Conservation (phyloP, 2,797 vertebrate genomes). For the Brotula barbata region DNA sequence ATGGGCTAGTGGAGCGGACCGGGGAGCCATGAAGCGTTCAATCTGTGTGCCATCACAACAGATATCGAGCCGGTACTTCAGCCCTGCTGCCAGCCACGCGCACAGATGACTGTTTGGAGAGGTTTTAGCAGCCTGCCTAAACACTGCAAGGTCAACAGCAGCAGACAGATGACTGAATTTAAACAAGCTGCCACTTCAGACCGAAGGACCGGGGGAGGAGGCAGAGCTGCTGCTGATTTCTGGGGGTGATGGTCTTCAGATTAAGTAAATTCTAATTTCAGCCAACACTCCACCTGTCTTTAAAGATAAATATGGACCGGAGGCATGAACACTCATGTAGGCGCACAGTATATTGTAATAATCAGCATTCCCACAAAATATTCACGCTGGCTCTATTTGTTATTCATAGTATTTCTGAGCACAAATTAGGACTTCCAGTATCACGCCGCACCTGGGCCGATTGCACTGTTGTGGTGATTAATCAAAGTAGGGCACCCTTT, state of each 20-base stretch:
- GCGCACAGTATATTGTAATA: constrained; percentile 3
- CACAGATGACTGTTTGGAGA: constrained; percentile 43
- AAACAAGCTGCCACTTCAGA: constrained; percentile 39
- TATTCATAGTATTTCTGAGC: constrained; percentile 62
- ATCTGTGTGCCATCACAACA: constrained; percentile 57
- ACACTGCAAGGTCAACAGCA: constrained; percentile 61
- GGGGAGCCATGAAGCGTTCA: constrained; percentile 52
- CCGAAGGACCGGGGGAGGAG: constrained; percentile 22
- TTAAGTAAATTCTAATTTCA: no score
- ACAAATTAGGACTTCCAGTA: constrained; percentile 46
- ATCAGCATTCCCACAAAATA: constrained; percentile 29
- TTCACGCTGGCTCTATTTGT: constrained; percentile 45
- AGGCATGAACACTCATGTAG: not conserved
- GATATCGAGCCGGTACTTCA: constrained; percentile 47
- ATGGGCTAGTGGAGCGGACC: constrained; percentile 37
- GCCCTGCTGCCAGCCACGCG: constrained; percentile 21
- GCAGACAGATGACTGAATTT: constrained; percentile 41
- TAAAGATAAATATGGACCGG: no score
- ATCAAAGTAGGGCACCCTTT: constrained; percentile 65
- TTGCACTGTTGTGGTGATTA: constrained; percentile 68
- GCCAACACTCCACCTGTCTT: no score
- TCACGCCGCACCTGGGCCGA: constrained; percentile 28
- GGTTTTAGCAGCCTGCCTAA: constrained; percentile 51
- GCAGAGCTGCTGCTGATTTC: not conserved
- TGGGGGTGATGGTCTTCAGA: constrained; percentile 5